Conservation (phyloP, 2,797 vertebrate genomes). For the Choloepus didactylus region DNA sequence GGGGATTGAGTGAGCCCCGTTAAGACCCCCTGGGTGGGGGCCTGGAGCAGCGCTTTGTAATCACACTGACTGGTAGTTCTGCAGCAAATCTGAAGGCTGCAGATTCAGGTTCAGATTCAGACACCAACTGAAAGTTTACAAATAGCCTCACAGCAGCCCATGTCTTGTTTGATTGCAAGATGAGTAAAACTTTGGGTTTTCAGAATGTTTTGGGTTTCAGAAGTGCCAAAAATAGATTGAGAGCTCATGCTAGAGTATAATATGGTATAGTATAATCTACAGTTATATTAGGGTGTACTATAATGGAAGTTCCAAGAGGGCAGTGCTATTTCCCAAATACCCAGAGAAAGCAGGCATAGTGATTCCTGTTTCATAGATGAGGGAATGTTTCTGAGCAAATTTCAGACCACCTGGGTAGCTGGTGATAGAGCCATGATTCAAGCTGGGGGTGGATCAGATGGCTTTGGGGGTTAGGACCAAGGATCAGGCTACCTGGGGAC, state of each 20-base stretch:
- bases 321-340: background rate
- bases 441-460: no score
- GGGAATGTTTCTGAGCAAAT: no score
- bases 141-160: background rate
- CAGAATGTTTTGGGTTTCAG: background rate
- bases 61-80: background rate
- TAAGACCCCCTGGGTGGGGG: no score
- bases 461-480: background rate
- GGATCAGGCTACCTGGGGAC: background rate
- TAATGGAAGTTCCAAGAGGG: background rate
- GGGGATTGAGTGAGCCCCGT: background rate
- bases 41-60: background rate
- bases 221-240: background rate
- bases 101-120: background rate
- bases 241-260: background rate
- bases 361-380: no score
- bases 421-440: background rate
- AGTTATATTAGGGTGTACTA: background rate
- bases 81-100: background rate
- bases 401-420: background rate
- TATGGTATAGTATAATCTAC: background rate
- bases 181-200: conserved; percentile 6
- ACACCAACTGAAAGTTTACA: background rate
- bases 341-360: background rate
- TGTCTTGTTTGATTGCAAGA: background rate